Evolutionary conservation across 1,140 invertebrate genomes (phyloP), one percentile per base, ranked within the genome.

Genomic region (Euglossa dilemma): DNA sequence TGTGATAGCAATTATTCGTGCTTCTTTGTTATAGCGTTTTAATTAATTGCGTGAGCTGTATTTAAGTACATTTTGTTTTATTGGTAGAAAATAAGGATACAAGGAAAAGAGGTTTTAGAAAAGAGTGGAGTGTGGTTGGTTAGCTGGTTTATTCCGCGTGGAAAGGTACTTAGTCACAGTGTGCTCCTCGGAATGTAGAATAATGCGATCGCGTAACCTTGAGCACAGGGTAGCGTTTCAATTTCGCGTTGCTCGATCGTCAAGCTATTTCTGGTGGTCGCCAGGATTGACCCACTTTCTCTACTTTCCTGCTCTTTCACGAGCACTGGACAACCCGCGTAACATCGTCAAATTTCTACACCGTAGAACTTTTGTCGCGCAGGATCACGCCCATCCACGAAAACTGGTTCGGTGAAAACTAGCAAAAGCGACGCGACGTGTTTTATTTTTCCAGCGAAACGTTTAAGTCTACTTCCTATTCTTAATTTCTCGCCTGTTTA

Each of bases 231-330:
- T 86, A 79, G 76, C 57, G 57, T 71, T 74, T 73, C 73, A 70
- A 78, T 83, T 61, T 69, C 14, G 20, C 25, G n/a, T 47, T 25
- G 54, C n/a, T 52, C 70, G 50, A 47, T 71, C 45, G 45, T 70
- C 25, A 16, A 54, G 43, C 25, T 70, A 63, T 87, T 81, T 82
- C 50, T 85, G 76, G 57, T 72, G 47, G 52, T 71, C 25, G 25
- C 36, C 87, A 76, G n/a, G 77, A 61, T 57, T 75, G 87, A 83
- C 82, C 83, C 71, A 83, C 86, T 88, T 88, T 88, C 87, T 80
- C 83, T 71, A 71, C 71, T 85, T 85, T 88, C 75, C 57, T 76
- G 16, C 11, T 80, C 52, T 85, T 88, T 85, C 61, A 72, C 69
- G 57, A 82, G 45, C 70, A 20, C 50, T 64, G 67, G 23, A 47